Base-by-base conservation (phyloP, 2,797 vertebrate species). In the Euphonia xanthogaster region DNA sequence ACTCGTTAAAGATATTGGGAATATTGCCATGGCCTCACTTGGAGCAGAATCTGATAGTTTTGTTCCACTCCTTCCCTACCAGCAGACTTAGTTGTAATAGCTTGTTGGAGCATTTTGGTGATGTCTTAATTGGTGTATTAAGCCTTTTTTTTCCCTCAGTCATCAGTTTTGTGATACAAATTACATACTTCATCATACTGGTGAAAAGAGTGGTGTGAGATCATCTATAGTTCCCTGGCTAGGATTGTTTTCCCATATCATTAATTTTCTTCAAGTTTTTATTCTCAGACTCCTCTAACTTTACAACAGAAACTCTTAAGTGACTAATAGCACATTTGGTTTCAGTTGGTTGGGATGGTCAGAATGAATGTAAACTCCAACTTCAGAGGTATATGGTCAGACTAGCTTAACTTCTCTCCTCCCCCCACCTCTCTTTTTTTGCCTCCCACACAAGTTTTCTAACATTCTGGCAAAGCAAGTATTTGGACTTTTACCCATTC, bases 401-500 rank as follows among this genome's bases (percentile, higher is more conserved):
- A 71, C 33, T 67, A 79, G 22, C 23, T 88, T 58, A 67, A 54
- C 13, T 44, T 63, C 33, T 35, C 33, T 74, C 7, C 20, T 24
- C 7, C 10, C 6, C 3, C 14, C 7, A 2, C 4, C 18, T 15
- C 5, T 16, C 12, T 57, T 57, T 50, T 50, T 82, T 80, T 94
- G 47, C 90, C 88, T 96, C 91, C 93, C 86, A 92, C 81, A 61
- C 72, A 89, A 77, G 33, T 77, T 92, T 95, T 96, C 78, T 91
- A 93, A 72, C 68, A 50, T 81, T 88, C 62, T 96, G 94, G 94
- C 89, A 96, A 50, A 71, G 82, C 24, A 90, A 81, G n/a, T 37
- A 57, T 44, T 94, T 97, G 96, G 96, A 94, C 73, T 90, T 88
- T 8, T 90, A 94, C 92, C 94, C 93, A 84, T 94, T 97, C 66